phyloP scores from a whole-genome alignment of 2,888 invertebrate species.

The Microctonus aethiopoides region DNA sequence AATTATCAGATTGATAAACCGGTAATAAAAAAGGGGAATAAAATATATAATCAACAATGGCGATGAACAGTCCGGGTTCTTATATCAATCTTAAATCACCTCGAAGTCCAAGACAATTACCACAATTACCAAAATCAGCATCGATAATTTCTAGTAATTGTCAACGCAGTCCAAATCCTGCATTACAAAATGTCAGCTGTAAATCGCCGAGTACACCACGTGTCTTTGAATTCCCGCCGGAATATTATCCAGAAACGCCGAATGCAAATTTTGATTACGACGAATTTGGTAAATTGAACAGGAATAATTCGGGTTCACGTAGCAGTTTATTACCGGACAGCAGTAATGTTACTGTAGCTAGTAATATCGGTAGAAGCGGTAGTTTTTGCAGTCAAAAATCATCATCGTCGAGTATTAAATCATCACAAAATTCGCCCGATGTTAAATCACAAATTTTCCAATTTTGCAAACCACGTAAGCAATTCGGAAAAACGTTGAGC shows the following conservation, averaged over 20 bases:
- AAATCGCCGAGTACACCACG: conserved; percentile 71
- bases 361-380: conserved; percentile 36
- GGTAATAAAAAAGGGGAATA: not conserved
- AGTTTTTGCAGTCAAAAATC: conserved; percentile 39
- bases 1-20: not conserved
- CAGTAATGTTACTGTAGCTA: conserved; percentile 19
- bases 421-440: conserved; percentile 43
- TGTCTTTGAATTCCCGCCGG: conserved; percentile 60
- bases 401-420: conserved; percentile 41
- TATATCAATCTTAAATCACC: conserved; percentile 71
- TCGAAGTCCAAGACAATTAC: conserved; percentile 72
- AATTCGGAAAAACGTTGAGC: conserved; percentile 54
- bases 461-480: conserved; percentile 53
- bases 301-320: conserved; percentile 31
- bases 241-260: conserved; percentile 51
- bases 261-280: conserved; percentile 57
- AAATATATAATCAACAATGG: conserved; percentile 63
- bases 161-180: conserved; percentile 70
- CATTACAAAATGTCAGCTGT: conserved; percentile 69
- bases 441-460: conserved; percentile 51
- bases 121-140: conserved; percentile 68
- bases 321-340: conserved; percentile 36
- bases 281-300: conserved; percentile 45
- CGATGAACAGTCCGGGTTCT: conserved; percentile 72
- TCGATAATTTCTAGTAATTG: conserved; percentile 68